phyloP scores from a whole-genome alignment of 2,113 vertebrate genomes.

The Plecturocebus donacophilus region DNA sequence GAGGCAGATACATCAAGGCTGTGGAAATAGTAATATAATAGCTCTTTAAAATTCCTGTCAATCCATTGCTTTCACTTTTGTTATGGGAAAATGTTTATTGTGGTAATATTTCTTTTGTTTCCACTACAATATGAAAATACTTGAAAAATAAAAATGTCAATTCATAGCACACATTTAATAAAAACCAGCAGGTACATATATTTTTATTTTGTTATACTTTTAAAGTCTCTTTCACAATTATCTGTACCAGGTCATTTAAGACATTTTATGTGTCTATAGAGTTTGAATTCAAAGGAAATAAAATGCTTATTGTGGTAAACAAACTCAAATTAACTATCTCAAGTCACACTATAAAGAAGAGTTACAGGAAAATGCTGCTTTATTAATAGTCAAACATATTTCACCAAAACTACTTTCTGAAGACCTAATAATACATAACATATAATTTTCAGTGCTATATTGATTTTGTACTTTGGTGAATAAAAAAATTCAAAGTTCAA shows the following conservation, averaged over 20 bases:
- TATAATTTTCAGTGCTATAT: neutral
- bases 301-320: neutral
- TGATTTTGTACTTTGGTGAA: neutral
- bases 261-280: neutral
- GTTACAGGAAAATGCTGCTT: neutral
- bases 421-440: neutral
- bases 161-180: neutral
- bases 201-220: neutral
- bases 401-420: neutral
- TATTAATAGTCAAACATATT: neutral
- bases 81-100: constrained; percentile 49
- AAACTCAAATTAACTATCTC: neutral
- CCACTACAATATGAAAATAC: neutral
- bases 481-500: neutral
- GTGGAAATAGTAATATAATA: neutral
- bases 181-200: neutral
- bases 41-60: constrained; percentile 3
- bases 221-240: neutral
- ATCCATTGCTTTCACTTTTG: neutral
- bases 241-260: neutral
- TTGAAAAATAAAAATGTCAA: constrained; percentile 19
- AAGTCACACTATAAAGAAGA: neutral
- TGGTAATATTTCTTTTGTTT: neutral
- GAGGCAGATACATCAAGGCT: neutral
- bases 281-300: constrained; percentile 16